Evolutionary conservation across 2,113 vertebrate species (phyloP).

Genomic region (Neolamprologus caudopunctatus): DNA sequence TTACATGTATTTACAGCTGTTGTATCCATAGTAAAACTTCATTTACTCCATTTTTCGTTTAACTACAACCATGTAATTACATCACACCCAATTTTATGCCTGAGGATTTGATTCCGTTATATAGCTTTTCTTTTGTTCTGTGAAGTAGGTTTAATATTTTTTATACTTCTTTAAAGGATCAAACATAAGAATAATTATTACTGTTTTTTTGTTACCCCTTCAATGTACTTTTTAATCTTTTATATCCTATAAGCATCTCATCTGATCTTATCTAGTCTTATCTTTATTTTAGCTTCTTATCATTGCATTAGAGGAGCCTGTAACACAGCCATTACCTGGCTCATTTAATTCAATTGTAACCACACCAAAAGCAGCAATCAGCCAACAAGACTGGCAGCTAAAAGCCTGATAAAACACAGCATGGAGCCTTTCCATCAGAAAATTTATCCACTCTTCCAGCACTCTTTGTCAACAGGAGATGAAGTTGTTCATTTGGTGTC

Average conservation of each 20-base stretch:
- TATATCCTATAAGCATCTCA: neutral
- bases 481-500: conserved; percentile 31
- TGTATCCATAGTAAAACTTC: neutral
- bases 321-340: conserved; percentile 41
- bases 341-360: conserved; percentile 49
- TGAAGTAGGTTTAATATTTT: neutral
- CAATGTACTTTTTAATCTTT: neutral
- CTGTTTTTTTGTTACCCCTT: neutral
- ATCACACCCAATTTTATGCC: neutral
- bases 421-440: conserved; percentile 36
- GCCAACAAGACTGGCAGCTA: conserved; percentile 34
- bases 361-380: conserved; percentile 38
- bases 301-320: neutral
- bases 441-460: conserved; percentile 26
- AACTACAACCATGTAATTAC: neutral
- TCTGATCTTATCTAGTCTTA: neutral
- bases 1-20: neutral
- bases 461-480: conserved; percentile 39
- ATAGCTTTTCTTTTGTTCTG: neutral
- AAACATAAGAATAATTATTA: neutral
- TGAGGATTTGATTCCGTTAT: neutral
- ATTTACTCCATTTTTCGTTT: neutral
- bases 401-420: conserved; percentile 45
- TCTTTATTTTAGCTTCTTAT: neutral
- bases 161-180: neutral